Percentiles rank a stretch among this genome's conserved stretches.
phyloP scores from a whole-genome alignment of 2,888 invertebrate genomes.

The Scelioninae gen. 1 region DNA sequence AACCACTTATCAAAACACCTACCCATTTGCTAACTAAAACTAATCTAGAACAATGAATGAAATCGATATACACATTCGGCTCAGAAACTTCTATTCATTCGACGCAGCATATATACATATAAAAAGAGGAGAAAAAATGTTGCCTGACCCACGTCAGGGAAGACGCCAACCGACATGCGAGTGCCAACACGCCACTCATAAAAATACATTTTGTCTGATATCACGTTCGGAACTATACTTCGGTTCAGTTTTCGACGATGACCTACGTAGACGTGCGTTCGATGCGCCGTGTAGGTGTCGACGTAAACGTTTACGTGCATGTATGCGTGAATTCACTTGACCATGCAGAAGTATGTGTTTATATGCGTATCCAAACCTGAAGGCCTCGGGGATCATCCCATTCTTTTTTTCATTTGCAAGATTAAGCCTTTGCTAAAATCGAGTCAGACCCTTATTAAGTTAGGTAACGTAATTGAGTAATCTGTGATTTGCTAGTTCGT shows the following conservation, averaged over 20 bases:
- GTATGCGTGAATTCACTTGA: background rate
- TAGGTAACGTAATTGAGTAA: slow-evolving; percentile 65
- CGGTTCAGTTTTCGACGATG: slow-evolving; percentile 58
- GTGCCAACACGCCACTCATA: too few relatives aligned
- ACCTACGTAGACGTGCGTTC: slow-evolving; percentile 63
- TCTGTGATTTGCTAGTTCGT: slow-evolving; percentile 68
- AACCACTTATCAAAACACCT: background rate
- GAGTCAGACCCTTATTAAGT: slow-evolving; percentile 68
- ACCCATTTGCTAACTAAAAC: background rate
- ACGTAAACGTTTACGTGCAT: slow-evolving; percentile 34
- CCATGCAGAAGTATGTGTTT: background rate
- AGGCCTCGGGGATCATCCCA: slow-evolving; percentile 56
- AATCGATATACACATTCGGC: slow-evolving; percentile 35
- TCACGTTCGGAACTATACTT: slow-evolving; percentile 69
- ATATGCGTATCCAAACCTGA: slow-evolving; percentile 26
- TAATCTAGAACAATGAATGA: slow-evolving; percentile 37
- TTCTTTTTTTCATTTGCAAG: slow-evolving; percentile 53
- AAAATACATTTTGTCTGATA: slow-evolving; percentile 74
- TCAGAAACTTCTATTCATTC: slow-evolving; percentile 34
- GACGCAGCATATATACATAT: too few relatives aligned
- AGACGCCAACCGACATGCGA: too few relatives aligned
- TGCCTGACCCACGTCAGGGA: too few relatives aligned
- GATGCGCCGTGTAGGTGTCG: slow-evolving; percentile 56
- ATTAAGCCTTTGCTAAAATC: slow-evolving; percentile 68
- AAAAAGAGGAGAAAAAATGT: too few relatives aligned